Percentiles rank a stretch among this genome's conserved stretches.
These are phyloP conservation scores for Aproaerema taeniolella DNA, from an alignment of 2,888 invertebrate genomes.

Conservation along the genomic window DNA sequence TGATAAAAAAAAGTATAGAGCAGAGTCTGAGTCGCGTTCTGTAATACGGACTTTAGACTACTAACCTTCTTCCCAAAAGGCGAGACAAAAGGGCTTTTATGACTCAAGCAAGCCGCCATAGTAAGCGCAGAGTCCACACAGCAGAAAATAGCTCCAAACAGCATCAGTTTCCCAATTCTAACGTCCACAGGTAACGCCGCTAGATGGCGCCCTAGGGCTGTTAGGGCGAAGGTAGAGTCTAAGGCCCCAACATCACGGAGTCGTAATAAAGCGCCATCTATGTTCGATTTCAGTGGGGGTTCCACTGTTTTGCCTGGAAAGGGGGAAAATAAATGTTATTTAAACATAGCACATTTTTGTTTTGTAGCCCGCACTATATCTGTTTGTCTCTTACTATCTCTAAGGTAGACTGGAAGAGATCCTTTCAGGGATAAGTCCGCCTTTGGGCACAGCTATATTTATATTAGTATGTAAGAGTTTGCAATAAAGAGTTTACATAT, in stretches of 20 bases:
- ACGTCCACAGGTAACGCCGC: conserved; percentile 94
- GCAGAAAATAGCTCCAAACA: conserved; percentile 94
- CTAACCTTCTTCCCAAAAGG: conserved; percentile 82
- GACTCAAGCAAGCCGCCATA: conserved; percentile 89
- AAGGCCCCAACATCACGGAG: conserved; percentile 89
- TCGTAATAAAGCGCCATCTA: conserved; percentile 82
- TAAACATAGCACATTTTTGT: no score
- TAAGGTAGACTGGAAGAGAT: no score
- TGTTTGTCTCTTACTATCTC: no score
- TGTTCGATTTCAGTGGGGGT: conserved; percentile 82
- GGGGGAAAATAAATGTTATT: conserved; percentile 20
- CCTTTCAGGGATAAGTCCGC: no score
- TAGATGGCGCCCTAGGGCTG: conserved; percentile 91
- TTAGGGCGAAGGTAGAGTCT: conserved; percentile 84
- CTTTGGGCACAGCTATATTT: no score
- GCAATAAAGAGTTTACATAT: no score
- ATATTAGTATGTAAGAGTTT: no score
- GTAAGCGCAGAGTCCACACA: conserved; percentile 95
- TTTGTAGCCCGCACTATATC: no score
- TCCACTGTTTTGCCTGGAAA: conserved; percentile 81
- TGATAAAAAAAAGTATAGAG: no score
- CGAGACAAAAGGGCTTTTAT: conserved; percentile 86
- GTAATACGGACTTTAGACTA: no score
- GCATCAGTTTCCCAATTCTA: conserved; percentile 93
- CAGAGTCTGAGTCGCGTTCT: no score